These are phyloP conservation scores for Petrolisthes cinctipes DNA, from an alignment of 2,888 invertebrate genomes.

Conservation along the genomic window DNA sequence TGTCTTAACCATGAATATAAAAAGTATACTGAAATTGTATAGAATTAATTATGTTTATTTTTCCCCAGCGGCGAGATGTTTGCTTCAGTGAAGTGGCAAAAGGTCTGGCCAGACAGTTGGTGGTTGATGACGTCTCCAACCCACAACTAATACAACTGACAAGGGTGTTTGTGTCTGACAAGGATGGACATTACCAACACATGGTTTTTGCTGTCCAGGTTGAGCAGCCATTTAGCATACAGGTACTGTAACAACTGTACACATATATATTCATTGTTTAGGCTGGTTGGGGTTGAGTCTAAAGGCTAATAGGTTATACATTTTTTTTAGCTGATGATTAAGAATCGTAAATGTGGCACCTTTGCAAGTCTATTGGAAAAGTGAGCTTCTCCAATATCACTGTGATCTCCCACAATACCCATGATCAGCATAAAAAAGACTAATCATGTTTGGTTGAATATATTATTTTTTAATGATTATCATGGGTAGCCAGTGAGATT, in stretches of 20 bases:
- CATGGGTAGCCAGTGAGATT: no score
- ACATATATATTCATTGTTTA: not conserved
- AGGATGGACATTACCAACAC: slow-evolving; percentile 16
- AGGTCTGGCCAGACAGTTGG: not conserved
- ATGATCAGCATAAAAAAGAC: no score
- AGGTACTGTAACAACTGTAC: not conserved
- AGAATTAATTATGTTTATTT: not conserved
- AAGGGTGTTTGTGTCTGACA: slow-evolving; percentile 4
- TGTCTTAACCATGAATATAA: no score
- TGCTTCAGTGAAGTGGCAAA: not conserved
- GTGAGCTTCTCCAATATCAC: no score
- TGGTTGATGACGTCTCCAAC: not conserved
- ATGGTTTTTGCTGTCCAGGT: slow-evolving; percentile 13
- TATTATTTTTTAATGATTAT: no score
- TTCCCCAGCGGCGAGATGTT: not conserved
- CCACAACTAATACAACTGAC: slow-evolving; percentile 23
- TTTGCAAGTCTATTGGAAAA: not conserved
- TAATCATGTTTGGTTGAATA: no score
- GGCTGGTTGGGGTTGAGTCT: no score
- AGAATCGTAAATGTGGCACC: not conserved
- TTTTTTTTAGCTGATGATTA: no score
- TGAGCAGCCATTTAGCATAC: not conserved
- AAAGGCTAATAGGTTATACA: not conserved
- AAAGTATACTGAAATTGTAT: no score
- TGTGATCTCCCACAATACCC: no score